Conservation (phyloP, 30 jellyfish, hydroid and myxozoan genomes). For the Hydra vulgaris region DNA sequence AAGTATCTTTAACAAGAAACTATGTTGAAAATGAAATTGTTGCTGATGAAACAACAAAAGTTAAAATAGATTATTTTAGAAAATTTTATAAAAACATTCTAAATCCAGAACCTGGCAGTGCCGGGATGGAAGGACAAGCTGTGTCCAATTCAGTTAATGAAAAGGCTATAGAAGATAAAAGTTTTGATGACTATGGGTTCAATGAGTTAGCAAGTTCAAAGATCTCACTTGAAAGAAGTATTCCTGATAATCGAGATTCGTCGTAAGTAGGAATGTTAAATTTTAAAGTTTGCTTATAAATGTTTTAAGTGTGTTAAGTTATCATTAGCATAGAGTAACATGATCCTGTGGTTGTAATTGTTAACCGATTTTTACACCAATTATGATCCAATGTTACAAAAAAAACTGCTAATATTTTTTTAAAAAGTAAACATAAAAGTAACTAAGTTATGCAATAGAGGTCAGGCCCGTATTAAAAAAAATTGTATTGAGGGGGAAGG, state of each 20-base stretch:
- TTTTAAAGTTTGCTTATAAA: too few species aligned
- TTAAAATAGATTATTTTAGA: conserved; percentile 53
- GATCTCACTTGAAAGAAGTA: conserved; percentile 72
- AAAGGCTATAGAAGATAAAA: conserved; percentile 55
- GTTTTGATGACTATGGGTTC: conserved; percentile 74
- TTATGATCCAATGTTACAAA: too few species aligned
- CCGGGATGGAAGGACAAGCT: conserved; percentile 91
- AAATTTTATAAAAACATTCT: conserved; percentile 35
- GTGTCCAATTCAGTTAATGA: conserved; percentile 52
- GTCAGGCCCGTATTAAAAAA: too few species aligned
- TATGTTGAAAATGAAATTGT: not conserved
- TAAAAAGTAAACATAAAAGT: too few species aligned
- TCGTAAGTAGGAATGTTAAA: conserved; percentile 39
- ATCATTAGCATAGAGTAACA: too few species aligned
- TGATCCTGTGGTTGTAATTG: too few species aligned
- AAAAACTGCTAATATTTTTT: too few species aligned
- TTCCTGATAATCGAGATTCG: conserved; percentile 82
- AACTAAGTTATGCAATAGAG: too few species aligned
- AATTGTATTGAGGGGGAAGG: too few species aligned
- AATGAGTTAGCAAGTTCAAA: conserved; percentile 93
- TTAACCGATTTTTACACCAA: too few species aligned
- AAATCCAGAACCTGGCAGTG: conserved; percentile 53
- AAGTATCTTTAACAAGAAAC: not conserved
- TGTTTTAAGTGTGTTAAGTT: too few species aligned
- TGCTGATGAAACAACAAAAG: conserved; percentile 10